Evolutionary conservation across 1,140 invertebrate genomes (phyloP).

Genomic region (Drosophila auraria): DNA sequence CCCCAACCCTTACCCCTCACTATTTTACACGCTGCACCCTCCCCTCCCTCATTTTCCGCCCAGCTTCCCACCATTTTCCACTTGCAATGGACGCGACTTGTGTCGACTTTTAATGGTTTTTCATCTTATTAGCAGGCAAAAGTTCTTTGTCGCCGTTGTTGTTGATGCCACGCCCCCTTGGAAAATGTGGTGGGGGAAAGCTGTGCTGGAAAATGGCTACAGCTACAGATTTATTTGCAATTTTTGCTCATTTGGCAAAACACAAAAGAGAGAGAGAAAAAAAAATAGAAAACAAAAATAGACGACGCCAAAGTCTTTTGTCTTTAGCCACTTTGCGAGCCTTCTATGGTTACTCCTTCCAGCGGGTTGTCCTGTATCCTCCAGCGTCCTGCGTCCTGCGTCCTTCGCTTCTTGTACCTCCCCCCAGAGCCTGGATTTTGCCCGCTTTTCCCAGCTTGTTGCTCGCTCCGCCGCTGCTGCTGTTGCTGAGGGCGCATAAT

Average conservation of each 20-base stretch:
- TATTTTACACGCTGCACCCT: not conserved
- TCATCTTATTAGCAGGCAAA: slow-evolving; percentile 83
- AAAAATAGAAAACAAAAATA: slow-evolving; percentile 43
- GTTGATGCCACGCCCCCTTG: slow-evolving; percentile 29
- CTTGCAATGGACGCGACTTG: slow-evolving; percentile 75
- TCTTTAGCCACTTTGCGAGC: slow-evolving; percentile 76
- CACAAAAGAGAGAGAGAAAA: slow-evolving; percentile 26
- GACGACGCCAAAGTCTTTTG: slow-evolving; percentile 64
- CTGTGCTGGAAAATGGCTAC: slow-evolving; percentile 61
- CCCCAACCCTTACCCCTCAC: not conserved
- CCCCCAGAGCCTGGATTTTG: not conserved
- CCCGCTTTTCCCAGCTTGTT: slow-evolving; percentile 36
- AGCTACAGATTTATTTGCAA: slow-evolving; percentile 83
- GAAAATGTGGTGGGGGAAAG: not conserved
- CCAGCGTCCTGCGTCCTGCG: not conserved
- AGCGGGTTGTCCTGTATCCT: not conserved
- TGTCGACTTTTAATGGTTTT: slow-evolving; percentile 79
- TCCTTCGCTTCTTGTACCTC: no score
- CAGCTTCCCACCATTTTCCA: slow-evolving; percentile 12
- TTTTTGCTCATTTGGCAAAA: slow-evolving; percentile 76
- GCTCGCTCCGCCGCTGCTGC: slow-evolving; percentile 42
- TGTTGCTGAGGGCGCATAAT: slow-evolving; percentile 78
- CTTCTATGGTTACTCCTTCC: slow-evolving; percentile 47
- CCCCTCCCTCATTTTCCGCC: no score
- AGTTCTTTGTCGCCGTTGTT: slow-evolving; percentile 77